phyloP scores from a whole-genome alignment of 2,888 invertebrate species.

The Hydroisotoma schaefferi region DNA sequence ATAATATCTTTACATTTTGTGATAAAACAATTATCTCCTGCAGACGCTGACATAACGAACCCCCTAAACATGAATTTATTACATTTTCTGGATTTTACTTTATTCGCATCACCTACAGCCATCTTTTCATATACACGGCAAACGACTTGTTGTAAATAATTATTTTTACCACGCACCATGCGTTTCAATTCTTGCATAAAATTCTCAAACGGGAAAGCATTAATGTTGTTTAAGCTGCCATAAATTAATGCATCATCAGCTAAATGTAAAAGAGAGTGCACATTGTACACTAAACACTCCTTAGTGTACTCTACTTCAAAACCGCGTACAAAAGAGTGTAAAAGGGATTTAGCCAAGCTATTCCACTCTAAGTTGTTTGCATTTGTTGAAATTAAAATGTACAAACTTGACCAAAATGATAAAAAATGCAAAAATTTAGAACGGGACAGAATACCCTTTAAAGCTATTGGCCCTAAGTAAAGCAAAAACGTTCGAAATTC shows the following conservation, averaged over 20 bases:
- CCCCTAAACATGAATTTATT: no score
- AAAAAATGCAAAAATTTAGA: slow-evolving; percentile 14
- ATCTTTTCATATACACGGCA: slow-evolving; percentile 19
- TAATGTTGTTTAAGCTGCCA: slow-evolving; percentile 17
- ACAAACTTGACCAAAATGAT: background rate
- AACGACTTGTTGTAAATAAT: slow-evolving; percentile 20
- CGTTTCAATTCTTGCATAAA: slow-evolving; percentile 35
- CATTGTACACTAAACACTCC: slow-evolving; percentile 17
- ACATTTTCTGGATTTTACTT: background rate
- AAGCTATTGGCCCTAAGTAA: background rate
- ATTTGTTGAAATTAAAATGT: background rate
- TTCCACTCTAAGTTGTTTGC: background rate
- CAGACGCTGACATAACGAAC: no score
- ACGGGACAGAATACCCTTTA: background rate
- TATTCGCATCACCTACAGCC: no score
- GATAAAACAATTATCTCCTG: slow-evolving; percentile 3
- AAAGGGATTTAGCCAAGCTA: slow-evolving; percentile 7
- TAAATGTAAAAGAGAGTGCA: slow-evolving; percentile 24
- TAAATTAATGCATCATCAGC: slow-evolving; percentile 3
- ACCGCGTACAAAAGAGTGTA: slow-evolving; percentile 18
- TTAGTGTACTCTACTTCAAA: slow-evolving; percentile 14
- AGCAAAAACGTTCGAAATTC: slow-evolving; percentile 10
- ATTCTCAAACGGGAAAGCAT: slow-evolving; percentile 17
- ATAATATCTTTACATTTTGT: no score
- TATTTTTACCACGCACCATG: slow-evolving; percentile 10